These are phyloP conservation scores for Antedon mediterranea DNA, from an alignment of 53 echinoderm and acorn worm genomes.

Conservation along the genomic window DNA sequence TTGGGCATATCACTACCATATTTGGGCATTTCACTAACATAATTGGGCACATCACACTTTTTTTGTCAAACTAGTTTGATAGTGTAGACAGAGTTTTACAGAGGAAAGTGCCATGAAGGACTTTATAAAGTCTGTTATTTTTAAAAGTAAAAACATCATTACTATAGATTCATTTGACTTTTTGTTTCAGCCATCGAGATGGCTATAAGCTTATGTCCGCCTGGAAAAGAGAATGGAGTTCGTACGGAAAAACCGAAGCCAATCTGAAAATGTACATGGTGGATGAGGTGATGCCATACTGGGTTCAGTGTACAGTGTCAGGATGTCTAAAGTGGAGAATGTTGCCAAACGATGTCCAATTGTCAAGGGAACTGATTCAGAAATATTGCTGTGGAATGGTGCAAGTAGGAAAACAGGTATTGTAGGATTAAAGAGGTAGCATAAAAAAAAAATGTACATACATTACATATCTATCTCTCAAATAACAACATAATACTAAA, in stretches of 20 bases:
- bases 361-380: slow-evolving; percentile 34
- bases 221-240: slow-evolving; percentile 88
- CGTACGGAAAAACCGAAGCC: slow-evolving; percentile 85
- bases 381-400: slow-evolving; percentile 39
- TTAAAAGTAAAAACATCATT: too few relatives aligned
- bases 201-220: slow-evolving; percentile 48
- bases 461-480: too few relatives aligned
- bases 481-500: too few relatives aligned
- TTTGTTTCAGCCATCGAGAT: slow-evolving; percentile 45
- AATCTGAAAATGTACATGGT: slow-evolving; percentile 79
- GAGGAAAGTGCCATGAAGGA: not conserved
- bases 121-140: not conserved
- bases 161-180: not conserved
- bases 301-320: slow-evolving; percentile 69
- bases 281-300: slow-evolving; percentile 68
- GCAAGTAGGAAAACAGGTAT: not conserved
- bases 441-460: too few relatives aligned
- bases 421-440: too few relatives aligned
- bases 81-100: too few relatives aligned
- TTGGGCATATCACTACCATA: not conserved
- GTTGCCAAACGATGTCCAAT: slow-evolving; percentile 17
- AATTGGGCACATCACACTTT: too few relatives aligned
- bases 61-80: too few relatives aligned
- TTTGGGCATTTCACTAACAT: too few relatives aligned
- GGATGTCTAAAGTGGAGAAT: slow-evolving; percentile 68